Evolutionary conservation across 2,888 invertebrate genomes (phyloP).

Genomic region (Agrilus mali): DNA sequence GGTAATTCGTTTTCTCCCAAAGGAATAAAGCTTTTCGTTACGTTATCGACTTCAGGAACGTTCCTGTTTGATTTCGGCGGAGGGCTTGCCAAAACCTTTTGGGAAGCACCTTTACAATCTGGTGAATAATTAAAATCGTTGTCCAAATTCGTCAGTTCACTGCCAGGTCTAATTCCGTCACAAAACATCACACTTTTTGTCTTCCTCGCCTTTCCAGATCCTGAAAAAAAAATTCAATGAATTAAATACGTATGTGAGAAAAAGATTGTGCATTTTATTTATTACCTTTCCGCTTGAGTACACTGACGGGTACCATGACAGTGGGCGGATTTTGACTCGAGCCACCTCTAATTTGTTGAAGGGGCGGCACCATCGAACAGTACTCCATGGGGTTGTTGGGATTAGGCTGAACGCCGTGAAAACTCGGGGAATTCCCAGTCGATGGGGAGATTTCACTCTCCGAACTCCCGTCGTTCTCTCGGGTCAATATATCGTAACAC

Average conservation of each 20-base stretch:
- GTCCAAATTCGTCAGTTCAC: slow-evolving; percentile 70
- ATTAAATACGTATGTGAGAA: neutral
- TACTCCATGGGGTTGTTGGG: slow-evolving; percentile 82
- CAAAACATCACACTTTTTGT: slow-evolving; percentile 77
- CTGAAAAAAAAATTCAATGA: slow-evolving; percentile 21
- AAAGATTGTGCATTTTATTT: slow-evolving; percentile 5
- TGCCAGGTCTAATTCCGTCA: slow-evolving; percentile 79
- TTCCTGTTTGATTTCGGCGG: slow-evolving; percentile 17
- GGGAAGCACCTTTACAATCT: slow-evolving; percentile 13
- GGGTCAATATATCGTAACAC: slow-evolving; percentile 47
- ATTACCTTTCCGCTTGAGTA: slow-evolving; percentile 61
- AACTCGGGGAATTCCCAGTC: slow-evolving; percentile 19
- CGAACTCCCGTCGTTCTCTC: slow-evolving; percentile 17
- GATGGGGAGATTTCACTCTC: slow-evolving; percentile 23
- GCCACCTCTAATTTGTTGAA: slow-evolving; percentile 52
- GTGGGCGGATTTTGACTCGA: slow-evolving; percentile 44
- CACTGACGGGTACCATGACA: slow-evolving; percentile 78
- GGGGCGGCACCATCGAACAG: slow-evolving; percentile 70
- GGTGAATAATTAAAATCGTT: slow-evolving; percentile 39
- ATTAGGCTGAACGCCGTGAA: slow-evolving; percentile 47
- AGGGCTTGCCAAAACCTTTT: slow-evolving; percentile 6
- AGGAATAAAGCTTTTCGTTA: slow-evolving; percentile 44
- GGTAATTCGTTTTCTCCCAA: slow-evolving; percentile 40
- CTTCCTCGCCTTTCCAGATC: slow-evolving; percentile 38
- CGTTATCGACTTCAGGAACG: slow-evolving; percentile 35